phyloP scores from a whole-genome alignment of 2,113 vertebrate species.

The Cygnus buccinator region DNA sequence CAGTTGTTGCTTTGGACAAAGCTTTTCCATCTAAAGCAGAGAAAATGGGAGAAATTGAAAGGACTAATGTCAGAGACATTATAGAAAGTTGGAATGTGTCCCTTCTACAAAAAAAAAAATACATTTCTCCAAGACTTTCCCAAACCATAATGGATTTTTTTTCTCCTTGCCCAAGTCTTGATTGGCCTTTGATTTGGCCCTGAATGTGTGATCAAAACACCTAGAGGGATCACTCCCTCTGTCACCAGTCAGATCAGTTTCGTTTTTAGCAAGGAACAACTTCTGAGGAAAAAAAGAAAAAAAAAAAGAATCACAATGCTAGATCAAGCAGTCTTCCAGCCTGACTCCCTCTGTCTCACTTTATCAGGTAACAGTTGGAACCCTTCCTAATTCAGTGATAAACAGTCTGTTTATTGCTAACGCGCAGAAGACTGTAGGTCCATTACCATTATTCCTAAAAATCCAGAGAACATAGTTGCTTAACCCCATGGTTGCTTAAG shows the following conservation, averaged over 20 bases:
- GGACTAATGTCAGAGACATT: neutral
- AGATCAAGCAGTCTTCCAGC: neutral
- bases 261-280: neutral
- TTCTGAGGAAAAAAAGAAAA: neutral
- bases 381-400: neutral
- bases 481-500: neutral
- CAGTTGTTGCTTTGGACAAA: neutral
- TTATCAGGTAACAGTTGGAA: neutral
- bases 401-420: neutral
- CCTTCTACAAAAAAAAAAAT: neutral
- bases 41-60: neutral
- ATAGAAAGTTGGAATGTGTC: neutral
- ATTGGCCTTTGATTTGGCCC: neutral
- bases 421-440: neutral
- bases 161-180: neutral
- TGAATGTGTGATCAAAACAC: rapidly evolving
- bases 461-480: neutral
- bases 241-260: neutral
- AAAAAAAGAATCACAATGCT: neutral
- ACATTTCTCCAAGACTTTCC: rapidly evolving
- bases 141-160: neutral
- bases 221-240: neutral
- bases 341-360: neutral
- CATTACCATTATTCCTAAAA: neutral
- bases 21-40: neutral